Evolutionary conservation across 2,113 vertebrate genomes (phyloP), one percentile per base, ranked within the genome.

Genomic region (Neodon shergylaensis): DNA sequence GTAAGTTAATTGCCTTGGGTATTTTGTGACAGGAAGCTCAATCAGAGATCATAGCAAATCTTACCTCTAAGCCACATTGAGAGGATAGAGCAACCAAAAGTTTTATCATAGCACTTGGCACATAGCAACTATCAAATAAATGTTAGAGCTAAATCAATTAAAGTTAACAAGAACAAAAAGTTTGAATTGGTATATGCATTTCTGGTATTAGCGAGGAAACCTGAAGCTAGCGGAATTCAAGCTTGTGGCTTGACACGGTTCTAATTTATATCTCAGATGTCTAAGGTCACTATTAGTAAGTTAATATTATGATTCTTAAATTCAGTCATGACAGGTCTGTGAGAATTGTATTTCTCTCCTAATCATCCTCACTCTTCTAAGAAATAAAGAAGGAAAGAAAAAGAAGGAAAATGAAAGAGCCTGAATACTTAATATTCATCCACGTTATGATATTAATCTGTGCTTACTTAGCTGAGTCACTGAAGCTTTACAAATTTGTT

Each of bases 401-500:
- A 42, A 31, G 24, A 17, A 63, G 8, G 16, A 82, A 78, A 31
- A 39, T 52, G 36, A 39, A 91, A 81, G 24, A 68, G n/a, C 24
- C 17, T 14, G 16, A 42, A 70, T n/a, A 58, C 68, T 93, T 44
- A 49, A 42, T 83, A 74, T 63, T 24, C 5, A 54, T 89, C 39
- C 47, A 91, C 61, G 49, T 54, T n/a, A 31, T 26, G 90, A 52
- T 12, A 47, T 31, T 81, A 58, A 88, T 91, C 49, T 86, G 28
- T 73, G 52, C 24, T 66, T 63, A 63, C 17, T 77, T 9, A 61
- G 1, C 7, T 61, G 79, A 89, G 42, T 63, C 31, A 19, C 28
- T 58, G 85, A 28, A 86, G 63, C 61, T 42, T 89, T 95, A 95
- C 61, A 83, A 65, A 91, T 94, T 61, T 89, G n/a, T n/a, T 92